phyloP scores from a whole-genome alignment of 1,140 invertebrate species.

The Penaeus japonicus region DNA sequence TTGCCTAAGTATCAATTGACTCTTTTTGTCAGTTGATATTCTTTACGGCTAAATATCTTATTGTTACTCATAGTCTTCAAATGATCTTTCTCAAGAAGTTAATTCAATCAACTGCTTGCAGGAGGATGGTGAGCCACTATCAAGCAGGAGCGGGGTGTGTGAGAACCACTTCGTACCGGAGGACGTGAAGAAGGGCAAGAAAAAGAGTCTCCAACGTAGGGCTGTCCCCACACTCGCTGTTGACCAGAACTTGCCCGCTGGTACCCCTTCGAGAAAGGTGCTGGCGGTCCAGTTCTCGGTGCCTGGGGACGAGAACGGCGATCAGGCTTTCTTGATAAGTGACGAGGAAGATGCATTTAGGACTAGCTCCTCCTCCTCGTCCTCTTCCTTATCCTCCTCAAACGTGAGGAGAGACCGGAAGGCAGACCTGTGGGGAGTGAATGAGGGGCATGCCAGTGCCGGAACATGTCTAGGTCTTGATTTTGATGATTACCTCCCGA shows the following conservation, averaged over 20 bases:
- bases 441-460: background rate
- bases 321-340: background rate
- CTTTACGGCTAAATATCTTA: background rate
- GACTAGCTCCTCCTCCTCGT: too few species aligned
- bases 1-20: too few species aligned
- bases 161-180: background rate
- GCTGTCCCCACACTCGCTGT: background rate
- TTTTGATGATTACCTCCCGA: constrained; percentile 17
- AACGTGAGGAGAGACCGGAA: background rate
- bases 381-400: too few species aligned
- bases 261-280: background rate
- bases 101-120: background rate
- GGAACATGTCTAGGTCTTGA: background rate
- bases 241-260: background rate
- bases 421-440: background rate
- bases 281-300: background rate
- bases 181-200: background rate
- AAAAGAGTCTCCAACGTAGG: background rate
- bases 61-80: background rate
- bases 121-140: background rate
- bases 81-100: background rate
- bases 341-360: too few species aligned
- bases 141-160: background rate
- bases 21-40: too few species aligned
- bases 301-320: background rate